Evolutionary conservation across 2,113 vertebrate species (phyloP).

Genomic region (Leucoraja erinaceus): DNA sequence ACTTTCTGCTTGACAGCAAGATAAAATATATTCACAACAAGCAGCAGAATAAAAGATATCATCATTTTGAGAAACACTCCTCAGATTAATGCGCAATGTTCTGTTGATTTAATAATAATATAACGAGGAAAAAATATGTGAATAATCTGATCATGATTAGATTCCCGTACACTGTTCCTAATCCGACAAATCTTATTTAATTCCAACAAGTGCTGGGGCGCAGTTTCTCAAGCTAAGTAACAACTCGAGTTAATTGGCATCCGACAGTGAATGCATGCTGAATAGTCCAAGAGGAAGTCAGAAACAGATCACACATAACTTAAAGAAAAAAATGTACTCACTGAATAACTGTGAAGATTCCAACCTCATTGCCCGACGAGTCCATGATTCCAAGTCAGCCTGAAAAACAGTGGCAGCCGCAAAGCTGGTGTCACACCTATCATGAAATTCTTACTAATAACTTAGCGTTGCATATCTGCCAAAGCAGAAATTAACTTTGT

Average conservation of each 20-base stretch:
- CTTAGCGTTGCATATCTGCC: slow-evolving; percentile 41
- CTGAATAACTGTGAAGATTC: slow-evolving; percentile 77
- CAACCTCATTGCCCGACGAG: slow-evolving; percentile 58
- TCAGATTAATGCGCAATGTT: background rate
- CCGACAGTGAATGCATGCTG: background rate
- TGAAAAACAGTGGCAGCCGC: slow-evolving; percentile 40
- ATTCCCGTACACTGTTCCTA: background rate
- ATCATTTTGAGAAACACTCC: background rate
- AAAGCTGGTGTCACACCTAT: background rate
- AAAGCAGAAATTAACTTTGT: slow-evolving; percentile 33
- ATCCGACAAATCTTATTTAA: background rate
- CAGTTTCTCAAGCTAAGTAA: background rate
- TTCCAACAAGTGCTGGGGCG: background rate
- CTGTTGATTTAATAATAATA: background rate
- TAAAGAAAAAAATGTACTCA: slow-evolving; percentile 56
- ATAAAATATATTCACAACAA: background rate
- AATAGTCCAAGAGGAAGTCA: background rate
- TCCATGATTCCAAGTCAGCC: slow-evolving; percentile 56
- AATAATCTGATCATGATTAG: background rate
- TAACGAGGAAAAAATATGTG: background rate
- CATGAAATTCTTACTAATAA: slow-evolving; percentile 17
- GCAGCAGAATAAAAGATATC: background rate
- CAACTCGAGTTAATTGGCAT: background rate
- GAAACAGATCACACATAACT: background rate
- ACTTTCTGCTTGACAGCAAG: background rate